These are phyloP conservation scores for Styela clava DNA, from an alignment of 23 tunicate genomes.

Conservation along the genomic window DNA sequence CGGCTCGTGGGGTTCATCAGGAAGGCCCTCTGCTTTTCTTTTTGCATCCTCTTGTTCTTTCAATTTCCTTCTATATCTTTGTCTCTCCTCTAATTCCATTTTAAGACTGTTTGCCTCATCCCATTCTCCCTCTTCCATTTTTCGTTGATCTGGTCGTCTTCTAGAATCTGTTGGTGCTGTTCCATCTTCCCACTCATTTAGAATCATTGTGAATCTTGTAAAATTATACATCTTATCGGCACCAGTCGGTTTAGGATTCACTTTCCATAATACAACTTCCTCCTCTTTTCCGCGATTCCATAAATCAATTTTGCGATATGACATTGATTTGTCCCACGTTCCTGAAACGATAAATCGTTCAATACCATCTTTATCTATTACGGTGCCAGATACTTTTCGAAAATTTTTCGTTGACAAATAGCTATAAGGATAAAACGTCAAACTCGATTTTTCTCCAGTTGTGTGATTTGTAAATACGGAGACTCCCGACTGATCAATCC, in stretches of 20 bases:
- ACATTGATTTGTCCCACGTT: slow-evolving; percentile 82
- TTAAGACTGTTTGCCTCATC: slow-evolving; percentile 84
- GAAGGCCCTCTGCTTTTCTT: slow-evolving; percentile 24
- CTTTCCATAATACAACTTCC: slow-evolving; percentile 38
- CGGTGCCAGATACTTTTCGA: slow-evolving; percentile 87
- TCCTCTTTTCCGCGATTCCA: slow-evolving; percentile 28
- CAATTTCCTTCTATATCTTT: slow-evolving; percentile 62
- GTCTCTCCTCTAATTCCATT: slow-evolving; percentile 79
- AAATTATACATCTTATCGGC: slow-evolving; percentile 90
- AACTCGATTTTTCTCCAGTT: slow-evolving; percentile 80
- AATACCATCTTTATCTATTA: slow-evolving; percentile 49
- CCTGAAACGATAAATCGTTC: slow-evolving; percentile 69
- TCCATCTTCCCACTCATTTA: slow-evolving; percentile 69
- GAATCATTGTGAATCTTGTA: slow-evolving; percentile 63
- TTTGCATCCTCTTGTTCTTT: slow-evolving; percentile 46
- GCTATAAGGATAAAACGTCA: slow-evolving; percentile 85
- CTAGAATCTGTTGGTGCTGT: slow-evolving; percentile 94
- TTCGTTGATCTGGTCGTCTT: slow-evolving; percentile 77
- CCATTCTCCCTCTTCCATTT: slow-evolving; percentile 93
- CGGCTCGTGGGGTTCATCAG: slow-evolving; percentile 49
- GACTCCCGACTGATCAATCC: slow-evolving; percentile 96
- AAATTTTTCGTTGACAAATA: slow-evolving; percentile 71
- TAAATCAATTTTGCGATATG: slow-evolving; percentile 47
- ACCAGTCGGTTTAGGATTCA: slow-evolving; percentile 43
- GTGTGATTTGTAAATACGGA: slow-evolving; percentile 78